Evolutionary conservation across 2,113 vertebrate species (phyloP).

Genomic region (Passer domesticus): DNA sequence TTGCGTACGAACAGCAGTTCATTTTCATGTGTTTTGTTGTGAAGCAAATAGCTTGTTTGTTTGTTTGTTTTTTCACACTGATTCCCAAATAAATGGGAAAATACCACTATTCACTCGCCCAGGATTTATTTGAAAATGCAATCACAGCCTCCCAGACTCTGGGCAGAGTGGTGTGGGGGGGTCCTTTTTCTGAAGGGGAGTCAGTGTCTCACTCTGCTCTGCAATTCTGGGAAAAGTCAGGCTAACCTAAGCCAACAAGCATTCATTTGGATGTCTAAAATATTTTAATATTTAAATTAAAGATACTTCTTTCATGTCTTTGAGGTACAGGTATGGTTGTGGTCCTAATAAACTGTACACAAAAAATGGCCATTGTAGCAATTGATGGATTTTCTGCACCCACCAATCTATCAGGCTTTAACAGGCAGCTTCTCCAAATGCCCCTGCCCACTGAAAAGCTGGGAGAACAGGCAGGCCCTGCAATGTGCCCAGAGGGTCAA

Average conservation of each 20-base stretch:
- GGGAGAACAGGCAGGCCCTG: neutral
- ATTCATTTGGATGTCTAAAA: neutral
- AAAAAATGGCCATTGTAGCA: neutral
- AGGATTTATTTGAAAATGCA: conserved; percentile 48
- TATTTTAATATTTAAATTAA: neutral
- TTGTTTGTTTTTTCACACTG: conserved; percentile 28
- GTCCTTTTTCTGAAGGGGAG: neutral
- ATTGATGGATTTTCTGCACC: neutral
- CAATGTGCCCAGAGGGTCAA: neutral
- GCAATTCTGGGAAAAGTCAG: neutral
- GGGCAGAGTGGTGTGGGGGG: neutral
- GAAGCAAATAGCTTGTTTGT: conserved; percentile 47
- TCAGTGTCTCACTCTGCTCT: neutral
- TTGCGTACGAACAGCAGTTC: conserved; percentile 25
- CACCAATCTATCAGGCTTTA: neutral
- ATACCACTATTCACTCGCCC: neutral
- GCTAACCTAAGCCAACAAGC: neutral
- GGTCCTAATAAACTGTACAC: neutral
- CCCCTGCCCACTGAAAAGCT: neutral
- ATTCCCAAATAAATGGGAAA: conserved; percentile 53
- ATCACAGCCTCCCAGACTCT: neutral
- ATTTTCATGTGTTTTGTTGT: conserved; percentile 53
- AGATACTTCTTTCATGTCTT: neutral
- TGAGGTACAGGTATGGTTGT: neutral
- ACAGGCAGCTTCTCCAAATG: neutral